These are phyloP conservation scores for Lepidonotus clava DNA, from an alignment of 2,888 invertebrate genomes.

Conservation along the genomic window DNA sequence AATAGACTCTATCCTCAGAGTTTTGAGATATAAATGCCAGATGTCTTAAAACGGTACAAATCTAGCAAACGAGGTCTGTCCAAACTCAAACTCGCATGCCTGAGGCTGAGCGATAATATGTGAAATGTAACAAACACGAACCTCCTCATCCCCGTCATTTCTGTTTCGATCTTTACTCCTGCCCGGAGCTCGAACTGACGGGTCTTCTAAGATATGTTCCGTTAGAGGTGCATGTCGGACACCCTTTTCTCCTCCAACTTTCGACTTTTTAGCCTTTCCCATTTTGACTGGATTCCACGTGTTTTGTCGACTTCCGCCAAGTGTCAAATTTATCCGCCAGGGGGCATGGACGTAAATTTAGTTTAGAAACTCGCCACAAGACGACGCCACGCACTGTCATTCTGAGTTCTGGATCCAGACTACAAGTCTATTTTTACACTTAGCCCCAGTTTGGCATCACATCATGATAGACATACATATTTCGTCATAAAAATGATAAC, in stretches of 20 bases:
- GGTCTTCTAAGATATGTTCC: constrained; percentile 88
- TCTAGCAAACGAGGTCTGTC: no score
- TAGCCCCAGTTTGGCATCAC: no score
- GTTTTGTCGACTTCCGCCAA: constrained; percentile 1
- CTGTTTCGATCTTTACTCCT: constrained; percentile 85
- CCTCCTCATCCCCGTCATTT: constrained; percentile 88
- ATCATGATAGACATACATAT: no score
- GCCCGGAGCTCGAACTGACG: constrained; percentile 84
- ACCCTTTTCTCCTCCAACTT: constrained; percentile 82
- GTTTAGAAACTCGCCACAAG: no score
- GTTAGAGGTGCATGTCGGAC: constrained; percentile 84
- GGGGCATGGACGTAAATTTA: no score
- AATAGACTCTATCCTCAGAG: neutral
- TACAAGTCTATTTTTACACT: no score
- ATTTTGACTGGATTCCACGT: constrained; percentile 80
- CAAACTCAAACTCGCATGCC: neutral
- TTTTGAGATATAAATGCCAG: no score
- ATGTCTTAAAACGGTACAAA: no score
- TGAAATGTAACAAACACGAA: constrained; percentile 77
- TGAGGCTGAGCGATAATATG: constrained; percentile 13
- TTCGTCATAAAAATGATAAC: no score
- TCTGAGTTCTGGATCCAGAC: no score
- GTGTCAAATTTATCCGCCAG: no score
- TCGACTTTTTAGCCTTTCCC: constrained; percentile 89
- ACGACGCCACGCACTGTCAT: no score